phyloP scores from a whole-genome alignment of 2,888 invertebrate species.

The Hypolimnas misippus region DNA sequence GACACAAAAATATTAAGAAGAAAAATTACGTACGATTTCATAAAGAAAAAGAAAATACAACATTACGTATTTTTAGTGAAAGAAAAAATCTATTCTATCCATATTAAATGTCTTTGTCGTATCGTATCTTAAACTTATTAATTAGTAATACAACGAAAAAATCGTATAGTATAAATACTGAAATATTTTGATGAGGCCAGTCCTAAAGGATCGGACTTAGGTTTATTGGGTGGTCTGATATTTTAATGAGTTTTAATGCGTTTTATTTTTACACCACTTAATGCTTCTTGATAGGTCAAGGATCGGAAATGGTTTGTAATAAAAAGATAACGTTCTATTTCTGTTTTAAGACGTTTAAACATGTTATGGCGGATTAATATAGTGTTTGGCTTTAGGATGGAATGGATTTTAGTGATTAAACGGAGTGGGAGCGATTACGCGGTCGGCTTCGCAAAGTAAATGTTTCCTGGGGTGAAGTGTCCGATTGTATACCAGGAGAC shows the following conservation, averaged over 20 bases:
- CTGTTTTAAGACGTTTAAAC: conserved; percentile 18
- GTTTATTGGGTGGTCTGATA: conserved; percentile 54
- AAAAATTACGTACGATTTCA: too few relatives aligned
- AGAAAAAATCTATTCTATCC: too few relatives aligned
- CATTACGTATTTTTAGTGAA: too few relatives aligned
- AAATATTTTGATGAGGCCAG: conserved; percentile 44
- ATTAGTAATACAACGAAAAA: conserved; percentile 25
- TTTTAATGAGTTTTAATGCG: conserved; percentile 49
- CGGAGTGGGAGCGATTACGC: too few relatives aligned
- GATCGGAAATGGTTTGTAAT: conserved; percentile 43
- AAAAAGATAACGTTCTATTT: conserved; percentile 30
- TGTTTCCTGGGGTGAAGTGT: too few relatives aligned
- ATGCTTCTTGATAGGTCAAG: conserved; percentile 45
- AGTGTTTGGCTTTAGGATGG: background rate
- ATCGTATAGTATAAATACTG: conserved; percentile 43
- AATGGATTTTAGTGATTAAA: background rate
- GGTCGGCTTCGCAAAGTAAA: too few relatives aligned
- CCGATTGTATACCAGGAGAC: too few relatives aligned
- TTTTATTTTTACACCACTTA: conserved; percentile 50
- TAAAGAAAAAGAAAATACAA: too few relatives aligned
- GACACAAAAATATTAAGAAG: too few relatives aligned
- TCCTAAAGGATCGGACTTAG: conserved; percentile 51
- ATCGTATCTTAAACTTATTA: background rate
- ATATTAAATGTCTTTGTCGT: too few relatives aligned
- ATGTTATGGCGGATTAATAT: conserved; percentile 16